Base-by-base conservation (phyloP, 2,888 invertebrate genomes). In the Chaitophorus viminalis region DNA sequence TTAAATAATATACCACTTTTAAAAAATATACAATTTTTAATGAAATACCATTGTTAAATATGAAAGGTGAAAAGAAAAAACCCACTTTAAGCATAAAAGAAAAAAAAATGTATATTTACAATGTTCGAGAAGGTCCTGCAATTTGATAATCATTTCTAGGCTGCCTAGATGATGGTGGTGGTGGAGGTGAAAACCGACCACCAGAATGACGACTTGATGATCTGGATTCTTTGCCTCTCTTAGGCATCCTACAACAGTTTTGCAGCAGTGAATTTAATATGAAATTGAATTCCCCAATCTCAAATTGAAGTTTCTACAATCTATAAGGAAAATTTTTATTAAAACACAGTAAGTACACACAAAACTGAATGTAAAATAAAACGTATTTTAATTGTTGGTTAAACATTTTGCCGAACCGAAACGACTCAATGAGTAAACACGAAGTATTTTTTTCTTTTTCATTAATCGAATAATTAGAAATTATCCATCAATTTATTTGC, bases 141-240 rank as follows among this genome's bases (percentile, higher is more conserved):
- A 46, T 31, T 85, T 77, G 79, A 87, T 81, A 87, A 81, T 87
- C 87, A 74, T 79, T 81, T 81, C 87, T 72, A 46, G 79, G 5
- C 39, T 79, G 60, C 6, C 87, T n/a, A 14, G 36, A 25, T n/a
- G 81, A 72, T 70, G 60, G 29, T 4, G 31, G 68, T 3, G 68
- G 68, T 31, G 65, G 33, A 46, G 87, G 87, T 46, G 87, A 87
- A 46, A 81, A 87, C 25, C 39, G 54, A 74, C 87, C 79, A 74
- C 60, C 46, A 11, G 87, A 81, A 74, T 87, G 87, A 74, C 87
- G 81, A 87, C 74, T 87, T 1, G 87, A 81, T n/a, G 87, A 54
- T 87, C 87, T 81, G 6, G 81, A 52, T 29, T 81, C 87, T 87
- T 87, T 87, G 74, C 52, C 74, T 74, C 87, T 60, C 74, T 87